Base-by-base conservation (phyloP, 2,888 invertebrate genomes). In the Ceraclea dissimilis region DNA sequence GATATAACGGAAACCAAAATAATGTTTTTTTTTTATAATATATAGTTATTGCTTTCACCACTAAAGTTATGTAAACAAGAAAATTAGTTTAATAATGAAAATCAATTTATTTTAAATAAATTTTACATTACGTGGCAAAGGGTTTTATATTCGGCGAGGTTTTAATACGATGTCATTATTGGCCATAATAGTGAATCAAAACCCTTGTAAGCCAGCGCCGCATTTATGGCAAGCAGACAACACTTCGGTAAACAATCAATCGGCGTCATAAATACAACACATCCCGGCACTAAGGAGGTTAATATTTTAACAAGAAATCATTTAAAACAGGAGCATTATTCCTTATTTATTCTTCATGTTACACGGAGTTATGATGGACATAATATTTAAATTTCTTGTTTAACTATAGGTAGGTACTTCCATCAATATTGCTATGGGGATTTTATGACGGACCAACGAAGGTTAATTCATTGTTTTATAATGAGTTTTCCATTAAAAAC, bases 131-230 rank as follows among this genome's bases (percentile, higher is more conserved):
- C 26, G 5, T 4, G n/a, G 13, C 16, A 39, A 13, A 4, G 39
- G 39, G 39, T 39, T 39, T 39, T 8, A 13, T 39, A 39, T 39
- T 39, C 8, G 39, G 16, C 13, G 5, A 20, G 43, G 11, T 20
- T 20, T 51, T 51, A 51, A 34, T 39, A 39, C 17, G 39, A 39
- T 43, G 51, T 43, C 21, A 51, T 39, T 51, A 39, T 20, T 33
- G 17, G 39, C 39, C 52, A 44, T 52, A 52, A 52, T 52, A 52
- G 52, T 52, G 52, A 52, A 52, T 52, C 52, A 52, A 17, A 26
- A 16, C 46, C 52, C 52, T 46, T 44, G 52, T 51, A 43, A 19
- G n/a, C 18, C 21, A 19, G 20, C 20, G 20, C 19, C 16, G 51
- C 51, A 18, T 16, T 33, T 19, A n/a, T 19, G 34, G 39, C n/a